phyloP scores from a whole-genome alignment of 2,888 invertebrate species.

The Allacma fusca region DNA sequence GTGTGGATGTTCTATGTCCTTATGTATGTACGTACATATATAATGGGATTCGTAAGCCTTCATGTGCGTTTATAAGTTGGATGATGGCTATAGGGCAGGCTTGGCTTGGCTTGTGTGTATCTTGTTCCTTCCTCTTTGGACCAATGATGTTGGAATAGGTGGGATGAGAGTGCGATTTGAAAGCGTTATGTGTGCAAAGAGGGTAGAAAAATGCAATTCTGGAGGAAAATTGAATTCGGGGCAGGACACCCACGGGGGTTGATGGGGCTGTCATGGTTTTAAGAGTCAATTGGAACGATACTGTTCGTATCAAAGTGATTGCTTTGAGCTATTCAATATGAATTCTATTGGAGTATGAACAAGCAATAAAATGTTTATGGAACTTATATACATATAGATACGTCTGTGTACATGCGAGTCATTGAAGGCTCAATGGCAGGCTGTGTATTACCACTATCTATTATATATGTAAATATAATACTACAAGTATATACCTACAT shows the following conservation, averaged over 20 bases:
- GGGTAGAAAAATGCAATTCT: constrained; percentile 2
- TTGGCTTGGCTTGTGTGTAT: too few relatives aligned
- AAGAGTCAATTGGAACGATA: constrained; percentile 1
- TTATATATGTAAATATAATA: too few relatives aligned
- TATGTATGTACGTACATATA: too few relatives aligned
- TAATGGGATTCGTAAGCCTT: too few relatives aligned
- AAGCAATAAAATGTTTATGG: constrained; percentile 6
- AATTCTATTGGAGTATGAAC: not conserved
- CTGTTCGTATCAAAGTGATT: constrained; percentile 16
- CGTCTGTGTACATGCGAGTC: not conserved
- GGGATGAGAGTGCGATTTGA: not conserved
- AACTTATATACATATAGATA: too few relatives aligned
- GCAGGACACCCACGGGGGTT: constrained; percentile 8
- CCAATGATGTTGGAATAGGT: too few relatives aligned
- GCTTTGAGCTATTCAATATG: constrained; percentile 3
- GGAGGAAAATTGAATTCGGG: constrained; percentile 5
- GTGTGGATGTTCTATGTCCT: too few relatives aligned
- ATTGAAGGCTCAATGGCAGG: not conserved
- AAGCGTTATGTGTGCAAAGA: not conserved
- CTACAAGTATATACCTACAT: too few relatives aligned
- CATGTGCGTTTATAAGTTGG: too few relatives aligned
- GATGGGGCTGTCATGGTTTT: constrained; percentile 11
- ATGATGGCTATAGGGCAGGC: too few relatives aligned
- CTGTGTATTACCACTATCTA: too few relatives aligned
- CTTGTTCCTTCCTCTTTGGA: too few relatives aligned